Evolutionary conservation across 2,113 vertebrate species (phyloP).

Genomic region (Montifringilla adamsi): DNA sequence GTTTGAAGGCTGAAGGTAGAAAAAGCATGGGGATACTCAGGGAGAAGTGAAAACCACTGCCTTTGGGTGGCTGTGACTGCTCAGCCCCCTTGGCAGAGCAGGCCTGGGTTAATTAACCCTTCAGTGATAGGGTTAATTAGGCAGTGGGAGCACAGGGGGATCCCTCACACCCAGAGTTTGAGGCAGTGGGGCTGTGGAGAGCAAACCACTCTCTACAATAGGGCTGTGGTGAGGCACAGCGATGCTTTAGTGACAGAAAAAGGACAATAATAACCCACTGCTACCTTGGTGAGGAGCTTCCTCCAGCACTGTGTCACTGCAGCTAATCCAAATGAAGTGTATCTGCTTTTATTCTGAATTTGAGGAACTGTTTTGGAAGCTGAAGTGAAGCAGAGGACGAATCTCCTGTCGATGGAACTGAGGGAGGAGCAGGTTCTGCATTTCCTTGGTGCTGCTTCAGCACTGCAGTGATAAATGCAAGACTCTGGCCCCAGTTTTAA

Average conservation of each 20-base stretch:
- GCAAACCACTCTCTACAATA: neutral
- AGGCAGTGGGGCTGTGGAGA: neutral
- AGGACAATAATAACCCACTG: neutral
- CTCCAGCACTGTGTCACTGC: accelerated
- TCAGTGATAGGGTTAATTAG: neutral
- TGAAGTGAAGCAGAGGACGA: neutral
- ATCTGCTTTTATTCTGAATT: neutral
- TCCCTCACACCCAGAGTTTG: neutral
- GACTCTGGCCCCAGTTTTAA: neutral
- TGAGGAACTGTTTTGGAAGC: neutral
- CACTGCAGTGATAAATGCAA: accelerated
- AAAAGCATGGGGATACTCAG: accelerated
- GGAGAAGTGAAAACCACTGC: neutral
- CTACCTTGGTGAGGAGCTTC: neutral
- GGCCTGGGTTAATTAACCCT: neutral
- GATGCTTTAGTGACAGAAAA: neutral
- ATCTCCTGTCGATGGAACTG: accelerated
- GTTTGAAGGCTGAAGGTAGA: neutral
- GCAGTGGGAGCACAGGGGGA: neutral
- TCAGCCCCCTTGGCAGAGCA: neutral
- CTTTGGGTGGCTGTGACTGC: neutral
- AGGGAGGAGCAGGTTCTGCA: neutral
- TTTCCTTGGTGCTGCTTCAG: neutral
- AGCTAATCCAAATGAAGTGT: neutral
- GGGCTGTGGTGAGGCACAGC: neutral